Evolutionary conservation across 2,113 vertebrate species (phyloP).

Genomic region (Zeus faber): DNA sequence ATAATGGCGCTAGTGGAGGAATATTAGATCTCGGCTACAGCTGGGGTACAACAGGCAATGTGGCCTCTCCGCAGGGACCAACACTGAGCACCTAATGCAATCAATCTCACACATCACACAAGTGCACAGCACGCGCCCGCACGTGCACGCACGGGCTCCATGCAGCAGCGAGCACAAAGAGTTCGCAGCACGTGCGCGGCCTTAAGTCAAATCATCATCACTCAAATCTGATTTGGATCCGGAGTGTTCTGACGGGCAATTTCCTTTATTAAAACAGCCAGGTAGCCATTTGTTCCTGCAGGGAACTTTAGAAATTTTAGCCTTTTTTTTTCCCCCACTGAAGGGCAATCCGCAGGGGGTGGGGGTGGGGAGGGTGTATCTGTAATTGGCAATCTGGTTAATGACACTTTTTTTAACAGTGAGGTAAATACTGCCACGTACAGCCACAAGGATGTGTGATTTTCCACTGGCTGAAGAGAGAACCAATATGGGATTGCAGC

Average conservation of each 20-base stretch:
- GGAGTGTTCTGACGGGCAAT: constrained; percentile 57
- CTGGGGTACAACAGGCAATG: constrained; percentile 62
- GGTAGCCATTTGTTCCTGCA: constrained; percentile 25
- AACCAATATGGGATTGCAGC: constrained; percentile 15
- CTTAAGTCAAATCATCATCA: constrained; percentile 55
- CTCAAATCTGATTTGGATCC: constrained; percentile 61
- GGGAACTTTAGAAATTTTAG: constrained; percentile 13
- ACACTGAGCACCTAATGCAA: constrained; percentile 66
- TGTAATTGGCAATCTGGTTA: constrained; percentile 59
- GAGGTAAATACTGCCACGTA: constrained; percentile 40
- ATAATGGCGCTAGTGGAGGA: constrained; percentile 57
- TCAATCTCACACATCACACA: constrained; percentile 59
- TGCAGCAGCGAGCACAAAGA: constrained; percentile 43
- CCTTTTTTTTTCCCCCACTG: constrained; percentile 15
- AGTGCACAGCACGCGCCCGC: neutral
- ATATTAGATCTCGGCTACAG: constrained; percentile 73
- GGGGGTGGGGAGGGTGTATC: constrained; percentile 17
- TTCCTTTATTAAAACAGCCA: constrained; percentile 54
- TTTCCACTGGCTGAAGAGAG: constrained; percentile 22
- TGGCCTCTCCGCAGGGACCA: constrained; percentile 61
- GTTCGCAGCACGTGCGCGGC: constrained; percentile 35
- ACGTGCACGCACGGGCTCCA: constrained; percentile 3
- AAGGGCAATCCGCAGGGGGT: constrained; percentile 25
- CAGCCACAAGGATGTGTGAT: constrained; percentile 31
- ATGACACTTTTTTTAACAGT: constrained; percentile 59